Evolutionary conservation across 2,888 invertebrate species (phyloP), one percentile per base, ranked within the genome.

Genomic region (Heteromyza rotundicornis): DNA sequence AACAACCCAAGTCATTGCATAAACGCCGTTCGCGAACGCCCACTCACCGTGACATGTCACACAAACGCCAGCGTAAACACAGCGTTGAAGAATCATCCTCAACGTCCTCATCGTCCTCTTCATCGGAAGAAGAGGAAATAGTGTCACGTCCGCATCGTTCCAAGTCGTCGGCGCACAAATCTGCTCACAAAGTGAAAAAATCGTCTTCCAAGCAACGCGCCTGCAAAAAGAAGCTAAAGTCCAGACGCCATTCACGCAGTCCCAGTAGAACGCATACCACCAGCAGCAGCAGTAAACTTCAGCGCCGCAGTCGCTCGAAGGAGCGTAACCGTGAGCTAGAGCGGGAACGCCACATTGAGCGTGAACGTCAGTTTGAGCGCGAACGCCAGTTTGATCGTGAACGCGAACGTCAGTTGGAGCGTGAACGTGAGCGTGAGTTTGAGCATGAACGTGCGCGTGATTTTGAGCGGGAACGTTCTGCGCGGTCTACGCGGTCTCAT

Each of bases 11-110:
- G 14, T 10, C 51, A 54, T 51, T 52, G 40, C 68, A 40, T 50
- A 65, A 59, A 53, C 57, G 51, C 55, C 64, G 52, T 16, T 40
- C 61, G 14, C 63, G 47, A 5, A 2, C 27, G 10, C 27, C 7
- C 20, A 53, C 58, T 5, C 62, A 57, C 12, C 24, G 57, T 8
- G 63, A 51, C 19, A 54, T 57, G 19, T 57, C 52, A 17, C 14
- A 52, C 59, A n/a, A 44, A 16, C 27, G 20, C 7, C 59, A 50
- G 24, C 61, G 64, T 16, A 64, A 63, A 19, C 63, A 63, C 56
- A 52, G 32, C 49, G 51, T n/a, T 57, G n/a, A n/a, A n/a, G n/a
- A n/a, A n/a, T 27, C 27, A 10, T 7, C 27, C 7, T 5, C 64
- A 32, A 35, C 57, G 14, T 59, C 65, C 7, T 57, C 61, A 10